Percentiles rank a stretch among this genome's conserved stretches.
Conservation (phyloP, 2,113 vertebrate genomes). For the Lophura nycthemera region DNA sequence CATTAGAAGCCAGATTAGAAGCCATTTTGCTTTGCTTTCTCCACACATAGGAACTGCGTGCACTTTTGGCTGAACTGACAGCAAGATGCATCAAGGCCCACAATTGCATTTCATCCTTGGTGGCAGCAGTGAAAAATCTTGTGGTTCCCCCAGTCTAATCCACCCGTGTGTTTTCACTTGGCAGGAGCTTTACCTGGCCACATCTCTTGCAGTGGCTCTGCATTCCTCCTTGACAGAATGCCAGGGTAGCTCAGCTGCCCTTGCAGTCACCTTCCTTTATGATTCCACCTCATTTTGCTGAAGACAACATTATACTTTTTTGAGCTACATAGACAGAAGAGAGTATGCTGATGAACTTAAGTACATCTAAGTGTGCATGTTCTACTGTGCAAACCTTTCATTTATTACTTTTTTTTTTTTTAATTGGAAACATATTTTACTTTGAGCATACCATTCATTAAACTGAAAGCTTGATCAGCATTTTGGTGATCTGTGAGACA, state of each 20-base stretch:
- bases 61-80: background rate
- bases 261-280: background rate
- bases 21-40: background rate
- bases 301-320: background rate
- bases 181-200: background rate
- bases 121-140: background rate
- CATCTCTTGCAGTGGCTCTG: background rate
- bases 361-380: fast-evolving
- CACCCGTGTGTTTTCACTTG: background rate
- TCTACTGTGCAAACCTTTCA: background rate
- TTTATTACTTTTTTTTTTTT: background rate
- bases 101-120: background rate
- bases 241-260: background rate
- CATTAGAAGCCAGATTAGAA: too few relatives aligned
- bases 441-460: background rate
- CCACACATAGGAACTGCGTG: fast-evolving
- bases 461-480: background rate
- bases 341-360: background rate
- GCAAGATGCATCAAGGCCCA: background rate
- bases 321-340: background rate
- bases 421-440: background rate
- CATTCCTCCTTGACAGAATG: background rate
- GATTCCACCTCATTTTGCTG: background rate
- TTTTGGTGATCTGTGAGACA: background rate
- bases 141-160: background rate